Evolutionary conservation across 2,888 invertebrate genomes (phyloP).

Genomic region (Allygus modestus): DNA sequence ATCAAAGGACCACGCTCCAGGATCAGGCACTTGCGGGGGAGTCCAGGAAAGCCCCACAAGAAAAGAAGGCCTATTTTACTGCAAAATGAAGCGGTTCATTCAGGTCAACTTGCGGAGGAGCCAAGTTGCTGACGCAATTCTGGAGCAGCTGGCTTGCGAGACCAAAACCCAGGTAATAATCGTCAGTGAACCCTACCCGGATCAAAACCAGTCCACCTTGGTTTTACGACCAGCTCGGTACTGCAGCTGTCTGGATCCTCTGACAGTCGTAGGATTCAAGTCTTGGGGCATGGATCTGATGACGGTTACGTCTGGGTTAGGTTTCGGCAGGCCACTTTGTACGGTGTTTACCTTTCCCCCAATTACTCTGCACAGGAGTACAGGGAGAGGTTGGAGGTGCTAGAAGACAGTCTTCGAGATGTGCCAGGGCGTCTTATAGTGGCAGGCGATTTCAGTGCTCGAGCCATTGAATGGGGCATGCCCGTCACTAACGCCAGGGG

Average conservation of each 20-base stretch:
- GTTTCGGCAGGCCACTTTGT: too few species aligned
- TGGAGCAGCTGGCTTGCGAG: background rate
- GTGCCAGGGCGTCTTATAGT: too few species aligned
- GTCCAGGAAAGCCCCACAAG: background rate
- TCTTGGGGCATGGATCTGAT: too few species aligned
- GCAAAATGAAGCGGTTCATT: background rate
- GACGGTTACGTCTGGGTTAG: too few species aligned
- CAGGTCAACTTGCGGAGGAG: background rate
- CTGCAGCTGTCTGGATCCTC: background rate
- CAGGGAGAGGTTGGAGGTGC: too few species aligned
- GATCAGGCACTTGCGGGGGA: background rate
- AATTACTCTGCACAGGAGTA: too few species aligned
- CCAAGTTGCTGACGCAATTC: background rate
- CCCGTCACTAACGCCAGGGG: too few species aligned
- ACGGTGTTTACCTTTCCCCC: too few species aligned
- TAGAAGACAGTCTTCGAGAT: too few species aligned
- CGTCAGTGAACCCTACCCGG: conserved; percentile 1
- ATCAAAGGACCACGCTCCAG: background rate
- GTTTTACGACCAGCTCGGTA: background rate
- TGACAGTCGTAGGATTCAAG: too few species aligned
- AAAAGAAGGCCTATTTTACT: background rate
- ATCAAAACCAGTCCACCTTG: conserved; percentile 5
- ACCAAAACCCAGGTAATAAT: background rate
- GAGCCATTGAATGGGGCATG: too few species aligned
- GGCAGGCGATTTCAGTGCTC: too few species aligned